A percentile compares a stretch with the other conserved stretches of the same genome.
Evolutionary conservation across 2,888 invertebrate genomes (phyloP).

Genomic region (Ophioninae sp.): DNA sequence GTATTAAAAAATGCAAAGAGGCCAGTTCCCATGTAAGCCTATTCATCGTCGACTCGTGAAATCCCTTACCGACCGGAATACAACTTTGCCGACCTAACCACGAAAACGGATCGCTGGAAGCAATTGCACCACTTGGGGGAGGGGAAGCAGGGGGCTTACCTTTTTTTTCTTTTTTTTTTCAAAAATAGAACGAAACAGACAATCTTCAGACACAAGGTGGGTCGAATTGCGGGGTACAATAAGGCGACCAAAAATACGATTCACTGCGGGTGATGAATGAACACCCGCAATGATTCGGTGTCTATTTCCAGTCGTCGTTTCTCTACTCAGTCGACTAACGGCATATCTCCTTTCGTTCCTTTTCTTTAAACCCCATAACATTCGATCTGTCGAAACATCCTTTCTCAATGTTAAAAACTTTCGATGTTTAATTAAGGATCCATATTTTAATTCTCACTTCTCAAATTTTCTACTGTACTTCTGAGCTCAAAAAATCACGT

Average conservation of each 20-base stretch:
- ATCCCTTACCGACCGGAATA: constrained; percentile 17
- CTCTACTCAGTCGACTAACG: not conserved
- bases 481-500: no score
- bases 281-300: constrained; percentile 49
- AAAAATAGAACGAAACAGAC: constrained; percentile 3
- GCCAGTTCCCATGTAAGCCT: constrained; percentile 10
- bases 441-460: no score
- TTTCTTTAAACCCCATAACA: not conserved
- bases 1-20: constrained; percentile 24
- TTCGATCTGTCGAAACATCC: no score
- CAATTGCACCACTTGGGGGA: no score
- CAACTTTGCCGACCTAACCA: not conserved
- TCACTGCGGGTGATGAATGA: constrained; percentile 31
- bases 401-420: no score
- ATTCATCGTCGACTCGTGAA: constrained; percentile 21
- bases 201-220: not conserved
- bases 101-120: not conserved
- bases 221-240: constrained; percentile 13
- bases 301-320: constrained; percentile 41
- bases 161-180: constrained; percentile 8
- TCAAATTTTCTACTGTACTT: no score
- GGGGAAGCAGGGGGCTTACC: not conserved
- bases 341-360: not conserved
- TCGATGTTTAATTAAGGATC: no score
- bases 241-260: constrained; percentile 45